These are phyloP conservation scores for Lasaia peninsularis DNA, from an alignment of 1,140 invertebrate species.

Conservation along the genomic window DNA sequence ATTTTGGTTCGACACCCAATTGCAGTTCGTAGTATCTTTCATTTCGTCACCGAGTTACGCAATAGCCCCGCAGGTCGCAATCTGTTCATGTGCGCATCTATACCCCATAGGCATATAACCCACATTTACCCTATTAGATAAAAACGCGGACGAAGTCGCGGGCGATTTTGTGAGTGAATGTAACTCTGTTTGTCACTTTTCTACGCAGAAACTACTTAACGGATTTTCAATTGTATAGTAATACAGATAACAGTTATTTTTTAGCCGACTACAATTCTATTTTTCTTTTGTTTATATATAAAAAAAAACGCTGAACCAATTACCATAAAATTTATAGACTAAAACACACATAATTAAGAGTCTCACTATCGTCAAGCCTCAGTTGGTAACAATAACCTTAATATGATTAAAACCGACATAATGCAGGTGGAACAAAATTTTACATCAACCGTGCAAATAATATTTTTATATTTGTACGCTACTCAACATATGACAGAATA, in stretches of 20 bases:
- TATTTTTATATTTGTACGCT: constrained; percentile 8
- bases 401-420: constrained; percentile 5
- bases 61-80: too few relatives aligned
- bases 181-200: too few relatives aligned
- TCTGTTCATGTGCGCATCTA: too few relatives aligned
- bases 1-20: background rate
- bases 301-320: background rate
- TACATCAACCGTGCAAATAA: background rate
- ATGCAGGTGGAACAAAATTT: constrained; percentile 9
- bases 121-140: too few relatives aligned
- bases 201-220: too few relatives aligned
- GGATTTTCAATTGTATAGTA: too few relatives aligned
- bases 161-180: too few relatives aligned
- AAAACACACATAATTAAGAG: background rate
- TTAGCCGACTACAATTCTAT: background rate
- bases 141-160: background rate
- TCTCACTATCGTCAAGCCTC: too few relatives aligned
- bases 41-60: too few relatives aligned
- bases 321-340: background rate
- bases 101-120: too few relatives aligned
- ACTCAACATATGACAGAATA: background rate
- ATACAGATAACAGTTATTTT: too few relatives aligned
- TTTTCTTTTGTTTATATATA: background rate
- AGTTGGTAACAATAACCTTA: background rate
- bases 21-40: too few relatives aligned